Percentiles rank a stretch among this genome's conserved stretches.
Conservation (phyloP, 1,140 invertebrate species). For the Drosophila nebulosa region DNA sequence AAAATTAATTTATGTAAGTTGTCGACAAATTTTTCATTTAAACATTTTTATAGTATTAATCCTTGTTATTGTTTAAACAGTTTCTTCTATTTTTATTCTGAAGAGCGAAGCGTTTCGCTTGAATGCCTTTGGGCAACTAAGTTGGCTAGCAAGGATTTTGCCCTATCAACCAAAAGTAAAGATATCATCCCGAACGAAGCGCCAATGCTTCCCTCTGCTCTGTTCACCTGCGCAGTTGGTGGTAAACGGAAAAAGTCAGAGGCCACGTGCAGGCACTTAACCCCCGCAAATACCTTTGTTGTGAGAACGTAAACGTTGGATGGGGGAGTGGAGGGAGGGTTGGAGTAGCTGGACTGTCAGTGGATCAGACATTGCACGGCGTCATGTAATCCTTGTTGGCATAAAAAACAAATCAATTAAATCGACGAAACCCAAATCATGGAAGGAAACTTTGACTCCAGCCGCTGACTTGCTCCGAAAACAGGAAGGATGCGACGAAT, state of each 20-base stretch:
- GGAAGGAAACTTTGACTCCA: constrained; percentile 29
- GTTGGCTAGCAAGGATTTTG: constrained; percentile 11
- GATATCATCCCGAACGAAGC: constrained; percentile 9
- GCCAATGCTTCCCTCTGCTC: constrained; percentile 13
- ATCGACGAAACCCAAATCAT: constrained; percentile 59
- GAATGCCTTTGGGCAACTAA: constrained; percentile 55
- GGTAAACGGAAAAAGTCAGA: constrained; percentile 59
- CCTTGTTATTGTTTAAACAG: too few species aligned
- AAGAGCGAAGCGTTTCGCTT: constrained; percentile 41
- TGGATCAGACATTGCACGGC: constrained; percentile 41
- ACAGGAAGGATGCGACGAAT: constrained; percentile 80
- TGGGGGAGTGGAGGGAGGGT: neutral
- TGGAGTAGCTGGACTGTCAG: neutral
- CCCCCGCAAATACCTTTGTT: constrained; percentile 9
- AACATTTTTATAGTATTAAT: too few species aligned
- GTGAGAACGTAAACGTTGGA: neutral
- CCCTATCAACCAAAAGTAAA: constrained; percentile 5
- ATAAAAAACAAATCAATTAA: constrained; percentile 81
- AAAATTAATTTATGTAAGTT: too few species aligned
- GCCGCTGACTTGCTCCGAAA: constrained; percentile 19
- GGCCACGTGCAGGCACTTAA: constrained; percentile 75
- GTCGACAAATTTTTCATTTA: too few species aligned
- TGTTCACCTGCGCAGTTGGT: constrained; percentile 76
- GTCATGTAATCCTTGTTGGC: constrained; percentile 75
- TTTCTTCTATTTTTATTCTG: too few species aligned